A percentile compares a stretch with the other conserved stretches of the same genome.
Evolutionary conservation across 2,113 vertebrate species (phyloP).

Genomic region (Trogon melanurus): DNA sequence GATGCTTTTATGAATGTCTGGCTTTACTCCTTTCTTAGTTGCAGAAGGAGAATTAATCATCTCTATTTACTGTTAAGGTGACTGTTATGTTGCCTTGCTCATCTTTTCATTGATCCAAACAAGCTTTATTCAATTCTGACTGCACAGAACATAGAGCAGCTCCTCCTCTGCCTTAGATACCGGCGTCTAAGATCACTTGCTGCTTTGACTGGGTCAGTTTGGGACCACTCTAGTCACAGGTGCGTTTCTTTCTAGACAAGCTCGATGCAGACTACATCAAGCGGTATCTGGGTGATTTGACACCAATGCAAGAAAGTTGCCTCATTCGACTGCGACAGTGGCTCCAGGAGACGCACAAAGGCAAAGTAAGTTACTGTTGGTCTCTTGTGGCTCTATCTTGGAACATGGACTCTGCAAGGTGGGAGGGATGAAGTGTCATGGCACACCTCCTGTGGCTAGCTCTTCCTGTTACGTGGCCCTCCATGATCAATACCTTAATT

Average conservation of each 20-base stretch:
- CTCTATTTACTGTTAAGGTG: neutral
- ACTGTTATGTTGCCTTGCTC: neutral
- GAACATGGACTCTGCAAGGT: neutral
- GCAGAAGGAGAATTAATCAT: neutral
- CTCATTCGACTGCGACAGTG: conserved; percentile 93
- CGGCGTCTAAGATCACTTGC: neutral
- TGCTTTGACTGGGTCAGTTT: neutral
- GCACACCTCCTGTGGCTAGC: neutral
- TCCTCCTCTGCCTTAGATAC: neutral
- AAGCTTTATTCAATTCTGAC: neutral
- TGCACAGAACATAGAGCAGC: accelerated
- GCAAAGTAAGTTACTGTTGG: conserved; percentile 82
- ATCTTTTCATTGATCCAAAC: neutral
- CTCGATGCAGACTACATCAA: conserved; percentile 96
- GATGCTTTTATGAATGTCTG: neutral
- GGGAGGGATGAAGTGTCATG: neutral
- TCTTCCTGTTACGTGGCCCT: neutral
- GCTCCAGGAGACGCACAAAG: conserved; percentile 96
- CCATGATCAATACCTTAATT: neutral
- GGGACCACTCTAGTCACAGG: neutral
- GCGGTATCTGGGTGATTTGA: conserved; percentile 93
- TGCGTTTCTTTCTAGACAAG: conserved; percentile 82
- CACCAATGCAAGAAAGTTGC: conserved; percentile 95
- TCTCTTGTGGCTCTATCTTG: neutral
- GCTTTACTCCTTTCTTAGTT: neutral